phyloP scores from a whole-genome alignment of 2,113 vertebrate genomes.

The Galeopterus variegatus region DNA sequence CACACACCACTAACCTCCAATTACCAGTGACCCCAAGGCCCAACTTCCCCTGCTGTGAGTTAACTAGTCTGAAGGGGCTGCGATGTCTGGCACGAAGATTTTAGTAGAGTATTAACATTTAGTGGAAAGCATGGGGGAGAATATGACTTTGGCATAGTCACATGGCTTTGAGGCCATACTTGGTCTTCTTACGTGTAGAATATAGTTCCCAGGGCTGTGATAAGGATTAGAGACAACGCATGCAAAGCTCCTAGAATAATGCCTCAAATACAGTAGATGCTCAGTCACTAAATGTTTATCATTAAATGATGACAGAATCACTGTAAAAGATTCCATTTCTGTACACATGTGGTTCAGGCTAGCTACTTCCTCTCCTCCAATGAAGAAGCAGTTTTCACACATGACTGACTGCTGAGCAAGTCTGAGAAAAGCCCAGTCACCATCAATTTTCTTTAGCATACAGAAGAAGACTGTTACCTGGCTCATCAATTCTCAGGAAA shows the following conservation, averaged over 20 bases:
- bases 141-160: neutral
- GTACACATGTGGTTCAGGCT: neutral
- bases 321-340: neutral
- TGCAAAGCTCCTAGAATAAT: neutral
- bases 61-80: constrained; percentile 46
- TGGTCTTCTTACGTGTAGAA: neutral
- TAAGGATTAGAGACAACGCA: neutral
- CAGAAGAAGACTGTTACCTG: neutral
- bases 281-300: neutral
- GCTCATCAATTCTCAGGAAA: neutral
- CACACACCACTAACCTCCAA: constrained; percentile 29
- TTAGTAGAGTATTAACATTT: neutral
- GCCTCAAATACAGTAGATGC: neutral
- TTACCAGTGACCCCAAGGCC: constrained; percentile 29
- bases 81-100: neutral
- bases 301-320: neutral
- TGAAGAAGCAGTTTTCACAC: neutral
- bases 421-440: neutral
- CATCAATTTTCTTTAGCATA: neutral
- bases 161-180: neutral
- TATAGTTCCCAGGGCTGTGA: accelerated
- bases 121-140: neutral
- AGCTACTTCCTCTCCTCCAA: neutral
- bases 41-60: neutral
- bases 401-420: neutral